These are phyloP conservation scores for Augochlorella aurata DNA, from an alignment of 2,888 invertebrate genomes.

Conservation along the genomic window DNA sequence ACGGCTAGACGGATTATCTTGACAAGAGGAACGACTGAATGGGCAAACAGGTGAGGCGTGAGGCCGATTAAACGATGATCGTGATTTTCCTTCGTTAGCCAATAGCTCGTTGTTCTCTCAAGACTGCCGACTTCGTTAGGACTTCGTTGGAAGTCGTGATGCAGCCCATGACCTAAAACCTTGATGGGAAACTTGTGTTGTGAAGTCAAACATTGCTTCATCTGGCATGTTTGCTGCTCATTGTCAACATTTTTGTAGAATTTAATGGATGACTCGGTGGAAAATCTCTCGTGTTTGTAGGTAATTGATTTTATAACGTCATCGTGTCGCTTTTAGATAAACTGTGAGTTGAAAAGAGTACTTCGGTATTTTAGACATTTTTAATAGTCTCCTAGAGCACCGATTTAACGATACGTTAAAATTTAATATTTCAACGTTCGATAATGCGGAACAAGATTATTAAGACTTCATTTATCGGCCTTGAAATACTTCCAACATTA, in stretches of 20 bases:
- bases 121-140: background rate
- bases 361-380: too few species aligned
- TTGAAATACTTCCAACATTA: background rate
- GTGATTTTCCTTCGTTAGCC: background rate
- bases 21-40: slow-evolving; percentile 13
- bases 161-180: background rate
- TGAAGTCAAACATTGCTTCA: background rate
- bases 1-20: slow-evolving; percentile 29
- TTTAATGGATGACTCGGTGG: background rate
- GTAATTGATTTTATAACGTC: background rate
- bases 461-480: background rate
- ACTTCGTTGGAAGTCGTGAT: background rate
- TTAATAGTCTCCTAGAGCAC: too few species aligned
- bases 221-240: background rate
- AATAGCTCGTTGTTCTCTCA: background rate
- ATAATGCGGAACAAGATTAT: background rate
- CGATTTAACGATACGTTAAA: background rate
- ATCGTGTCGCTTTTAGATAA: too few species aligned
- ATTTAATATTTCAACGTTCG: background rate
- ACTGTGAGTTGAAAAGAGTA: too few species aligned
- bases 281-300: background rate
- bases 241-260: too few species aligned
- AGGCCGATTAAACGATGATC: background rate
- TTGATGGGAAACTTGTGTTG: background rate
- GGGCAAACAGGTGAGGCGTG: slow-evolving; percentile 20